Percentiles rank a stretch among this genome's conserved stretches.
Conservation (phyloP, 2,113 vertebrate species). For the Terrapene triunguis region DNA sequence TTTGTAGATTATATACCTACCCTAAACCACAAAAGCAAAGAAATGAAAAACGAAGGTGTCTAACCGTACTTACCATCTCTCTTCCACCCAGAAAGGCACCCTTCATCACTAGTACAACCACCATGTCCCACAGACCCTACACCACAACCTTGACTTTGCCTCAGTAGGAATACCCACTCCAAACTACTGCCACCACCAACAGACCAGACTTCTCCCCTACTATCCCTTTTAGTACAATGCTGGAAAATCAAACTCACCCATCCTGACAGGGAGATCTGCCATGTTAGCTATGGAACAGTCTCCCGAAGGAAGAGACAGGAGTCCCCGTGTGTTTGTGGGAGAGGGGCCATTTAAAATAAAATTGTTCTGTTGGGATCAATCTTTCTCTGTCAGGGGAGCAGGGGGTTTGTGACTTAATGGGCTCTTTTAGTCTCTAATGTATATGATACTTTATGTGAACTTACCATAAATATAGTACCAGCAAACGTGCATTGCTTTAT, state of each 20-base stretch:
- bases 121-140: not conserved
- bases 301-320: not conserved
- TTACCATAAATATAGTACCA: not conserved
- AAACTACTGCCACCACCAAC: not conserved
- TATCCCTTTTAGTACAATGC: not conserved
- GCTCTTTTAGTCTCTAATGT: not conserved
- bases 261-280: not conserved
- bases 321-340: not conserved
- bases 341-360: not conserved
- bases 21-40: accelerated
- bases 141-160: accelerated
- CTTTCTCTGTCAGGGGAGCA: not conserved
- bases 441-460: not conserved
- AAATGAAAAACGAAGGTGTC: accelerated
- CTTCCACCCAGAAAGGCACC: not conserved
- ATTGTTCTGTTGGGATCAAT: not conserved
- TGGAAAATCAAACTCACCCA: not conserved
- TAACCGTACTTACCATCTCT: not conserved
- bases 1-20: accelerated
- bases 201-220: not conserved
- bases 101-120: not conserved
- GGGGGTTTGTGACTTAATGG: not conserved
- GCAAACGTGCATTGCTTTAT: not conserved
- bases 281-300: not conserved
- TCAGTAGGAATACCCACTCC: accelerated